phyloP scores from a whole-genome alignment of 1,140 invertebrate genomes.

The Batillaria attramentaria region DNA sequence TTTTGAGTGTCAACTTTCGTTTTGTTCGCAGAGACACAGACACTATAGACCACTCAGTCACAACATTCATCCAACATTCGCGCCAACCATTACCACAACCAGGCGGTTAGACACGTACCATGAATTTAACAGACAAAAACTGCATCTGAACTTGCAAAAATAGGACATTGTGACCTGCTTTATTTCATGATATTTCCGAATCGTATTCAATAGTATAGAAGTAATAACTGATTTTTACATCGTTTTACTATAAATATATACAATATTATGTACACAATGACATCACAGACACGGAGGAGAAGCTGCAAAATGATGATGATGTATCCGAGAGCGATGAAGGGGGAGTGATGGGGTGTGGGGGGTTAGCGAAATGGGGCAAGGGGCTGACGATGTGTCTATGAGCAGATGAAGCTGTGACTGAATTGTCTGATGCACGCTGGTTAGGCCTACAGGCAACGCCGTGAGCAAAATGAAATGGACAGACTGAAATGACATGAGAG shows the following conservation, averaged over 20 bases:
- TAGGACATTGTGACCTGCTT: constrained; percentile 57
- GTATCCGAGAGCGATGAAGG: no score
- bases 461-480: no score
- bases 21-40: neutral
- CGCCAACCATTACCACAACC: neutral
- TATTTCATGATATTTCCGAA: constrained; percentile 52
- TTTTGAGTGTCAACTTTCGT: neutral
- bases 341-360: no score
- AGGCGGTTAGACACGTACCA: no score
- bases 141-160: constrained; percentile 54
- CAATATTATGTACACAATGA: constrained; percentile 54
- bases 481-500: no score
- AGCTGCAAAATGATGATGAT: constrained; percentile 22
- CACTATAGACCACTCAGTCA: neutral
- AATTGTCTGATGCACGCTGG: no score
- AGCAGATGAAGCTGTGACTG: no score
- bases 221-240: constrained; percentile 51
- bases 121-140: no score
- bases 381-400: no score
- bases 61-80: neutral
- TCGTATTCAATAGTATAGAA: constrained; percentile 53
- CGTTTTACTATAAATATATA: constrained; percentile 61
- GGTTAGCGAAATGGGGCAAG: no score
- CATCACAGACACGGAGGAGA: constrained; percentile 47
- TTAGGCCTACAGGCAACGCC: no score